These are phyloP conservation scores for Ursus arctos DNA, from an alignment of 2,113 vertebrate genomes.

Conservation along the genomic window DNA sequence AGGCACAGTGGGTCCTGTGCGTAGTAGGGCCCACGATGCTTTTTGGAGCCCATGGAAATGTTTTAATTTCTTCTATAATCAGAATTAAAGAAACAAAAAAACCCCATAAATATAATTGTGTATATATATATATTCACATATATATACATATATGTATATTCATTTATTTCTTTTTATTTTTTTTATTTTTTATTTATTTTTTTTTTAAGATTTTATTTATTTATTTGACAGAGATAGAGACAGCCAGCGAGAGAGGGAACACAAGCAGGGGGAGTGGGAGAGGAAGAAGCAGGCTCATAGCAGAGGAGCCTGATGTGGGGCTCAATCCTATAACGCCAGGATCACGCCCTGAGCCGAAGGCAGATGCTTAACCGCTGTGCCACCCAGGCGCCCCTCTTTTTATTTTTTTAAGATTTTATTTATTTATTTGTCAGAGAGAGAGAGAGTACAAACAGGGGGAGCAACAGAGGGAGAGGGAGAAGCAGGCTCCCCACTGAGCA, in stretches of 20 bases:
- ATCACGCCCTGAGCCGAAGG: no score
- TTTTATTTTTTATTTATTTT: no score
- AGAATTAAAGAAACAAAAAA: neutral
- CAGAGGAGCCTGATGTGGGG: no score
- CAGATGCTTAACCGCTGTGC: no score
- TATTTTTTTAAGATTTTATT: neutral
- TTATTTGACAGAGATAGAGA: neutral
- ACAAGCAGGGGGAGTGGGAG: neutral
- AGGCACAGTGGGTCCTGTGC: neutral
- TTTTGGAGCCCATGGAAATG: neutral
- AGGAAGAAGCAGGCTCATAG: neutral
- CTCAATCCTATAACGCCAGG: neutral
- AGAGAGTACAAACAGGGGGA: neutral
- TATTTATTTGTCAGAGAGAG: neutral
- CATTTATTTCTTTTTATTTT: neutral
- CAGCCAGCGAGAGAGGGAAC: neutral
- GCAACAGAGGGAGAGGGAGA: neutral
- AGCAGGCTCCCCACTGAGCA: neutral
- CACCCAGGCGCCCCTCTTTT: neutral
- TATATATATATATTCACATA: neutral
- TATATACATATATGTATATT: neutral
- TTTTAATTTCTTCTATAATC: neutral
- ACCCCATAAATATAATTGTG: neutral
- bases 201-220: neutral
- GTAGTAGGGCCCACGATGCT: neutral